These are phyloP conservation scores for Laticauda colubrina DNA, from an alignment of 2,113 vertebrate genomes.

Conservation along the genomic window DNA sequence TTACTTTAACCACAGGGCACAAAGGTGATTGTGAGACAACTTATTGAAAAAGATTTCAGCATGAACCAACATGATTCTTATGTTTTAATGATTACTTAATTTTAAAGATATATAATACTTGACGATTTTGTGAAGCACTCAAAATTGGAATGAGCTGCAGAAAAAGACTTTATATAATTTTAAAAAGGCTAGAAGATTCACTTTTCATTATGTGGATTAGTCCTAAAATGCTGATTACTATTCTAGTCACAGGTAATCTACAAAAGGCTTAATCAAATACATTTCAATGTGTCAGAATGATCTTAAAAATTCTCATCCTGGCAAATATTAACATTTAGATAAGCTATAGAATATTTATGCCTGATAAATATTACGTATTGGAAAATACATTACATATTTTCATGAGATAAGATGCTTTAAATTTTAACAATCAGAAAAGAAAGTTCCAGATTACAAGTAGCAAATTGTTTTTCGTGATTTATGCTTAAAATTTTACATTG, in stretches of 20 bases:
- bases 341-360: slow-evolving; percentile 22
- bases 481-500: slow-evolving; percentile 9
- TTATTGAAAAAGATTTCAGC: background rate
- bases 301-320: background rate
- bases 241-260: slow-evolving; percentile 20
- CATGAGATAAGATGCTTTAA: slow-evolving; percentile 21
- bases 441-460: slow-evolving; percentile 17
- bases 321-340: slow-evolving; percentile 22
- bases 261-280: background rate
- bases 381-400: background rate
- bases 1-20: background rate
- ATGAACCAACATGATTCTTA: background rate
- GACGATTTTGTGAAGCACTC: background rate
- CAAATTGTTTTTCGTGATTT: background rate
- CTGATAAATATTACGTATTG: slow-evolving; percentile 19
- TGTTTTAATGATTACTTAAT: background rate
- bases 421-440: slow-evolving; percentile 25
- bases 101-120: background rate
- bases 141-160: background rate
- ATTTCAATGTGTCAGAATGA: background rate
- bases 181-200: background rate
- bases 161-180: background rate
- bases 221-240: background rate
- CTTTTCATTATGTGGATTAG: background rate
- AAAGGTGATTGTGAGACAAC: background rate